Percentiles rank a stretch among this genome's conserved stretches.
phyloP scores from a whole-genome alignment of 2,113 vertebrate genomes.

The Gymnorhina tibicen region DNA sequence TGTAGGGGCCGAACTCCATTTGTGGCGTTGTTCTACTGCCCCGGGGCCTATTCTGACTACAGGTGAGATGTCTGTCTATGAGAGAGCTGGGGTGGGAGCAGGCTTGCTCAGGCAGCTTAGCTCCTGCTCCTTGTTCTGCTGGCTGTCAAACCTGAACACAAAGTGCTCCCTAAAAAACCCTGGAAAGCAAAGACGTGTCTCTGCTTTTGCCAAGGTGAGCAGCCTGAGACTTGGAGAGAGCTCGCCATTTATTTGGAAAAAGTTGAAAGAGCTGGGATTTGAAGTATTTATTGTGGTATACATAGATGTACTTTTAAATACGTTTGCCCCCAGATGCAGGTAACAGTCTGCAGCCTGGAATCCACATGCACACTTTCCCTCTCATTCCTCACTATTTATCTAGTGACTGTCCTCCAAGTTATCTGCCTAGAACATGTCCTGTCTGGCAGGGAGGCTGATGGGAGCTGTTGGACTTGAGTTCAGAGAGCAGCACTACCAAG shows the following conservation, averaged over 20 bases:
- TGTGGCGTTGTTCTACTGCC: conserved; percentile 90
- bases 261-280: background rate
- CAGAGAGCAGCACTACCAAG: background rate
- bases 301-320: background rate
- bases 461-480: background rate
- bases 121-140: background rate
- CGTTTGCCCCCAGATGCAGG: background rate
- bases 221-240: background rate
- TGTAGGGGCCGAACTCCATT: conserved; percentile 80
- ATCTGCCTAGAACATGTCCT: background rate
- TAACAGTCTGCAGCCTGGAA: background rate
- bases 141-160: background rate
- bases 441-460: background rate
- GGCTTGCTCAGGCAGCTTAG: background rate
- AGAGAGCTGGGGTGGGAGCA: background rate
- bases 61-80: conserved; percentile 75
- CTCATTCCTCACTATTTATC: background rate
- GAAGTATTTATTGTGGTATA: background rate
- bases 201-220: background rate
- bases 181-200: background rate
- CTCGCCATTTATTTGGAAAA: background rate
- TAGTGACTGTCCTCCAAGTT: background rate
- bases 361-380: background rate
- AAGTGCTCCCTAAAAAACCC: background rate
- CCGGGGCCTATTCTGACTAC: conserved; percentile 87